Evolutionary conservation across 2,888 invertebrate species (phyloP), one percentile per base, ranked within the genome.

Genomic region (Calameuta filiformis): DNA sequence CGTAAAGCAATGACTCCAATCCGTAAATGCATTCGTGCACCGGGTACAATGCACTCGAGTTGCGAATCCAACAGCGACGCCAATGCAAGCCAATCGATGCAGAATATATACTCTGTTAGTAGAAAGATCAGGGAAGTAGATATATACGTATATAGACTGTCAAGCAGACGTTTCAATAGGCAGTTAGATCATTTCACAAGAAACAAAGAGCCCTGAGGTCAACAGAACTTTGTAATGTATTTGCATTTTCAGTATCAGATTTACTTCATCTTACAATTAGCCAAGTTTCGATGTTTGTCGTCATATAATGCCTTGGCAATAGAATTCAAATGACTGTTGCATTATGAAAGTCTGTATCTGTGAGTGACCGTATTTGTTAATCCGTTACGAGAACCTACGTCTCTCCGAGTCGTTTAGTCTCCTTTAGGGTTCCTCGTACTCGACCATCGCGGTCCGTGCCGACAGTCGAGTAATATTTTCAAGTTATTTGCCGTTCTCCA

Each of bases 401-500:
- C 40, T 56, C 9, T 56, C 23, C 40, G 6, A 56, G 23, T 56
- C 40, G 15, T 23, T 23, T 23, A 23, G 0, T 23, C 15, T 56
- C 40, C 40, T 56, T 56, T 23, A 23, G 40, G 40, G 23, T 56
- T 23, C 9, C 23, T 56, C 4, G 23, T 23, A 56, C 40, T 56
- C 23, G 40, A 73, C 37, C 4, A 69, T 40, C 69, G 23, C 73
- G 33, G 37, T 4, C 34, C 35, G 33, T 40, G 71, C 76, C 37
- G 35, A 40, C 73, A 56, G 40, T 71, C 69, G 71, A 40, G 40
- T 73, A 76, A 76, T 76, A 76, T 73, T 73, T 23, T 35, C 40
- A 34, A 40, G 73, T 34, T 71, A 76, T 76, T 76, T 37, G 76
- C 69, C 35, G 71, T 40, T 76, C 69, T 76, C 76, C 69, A 73